These are phyloP conservation scores for Saimiri boliviensis DNA, from an alignment of 2,113 vertebrate genomes.

Conservation along the genomic window DNA sequence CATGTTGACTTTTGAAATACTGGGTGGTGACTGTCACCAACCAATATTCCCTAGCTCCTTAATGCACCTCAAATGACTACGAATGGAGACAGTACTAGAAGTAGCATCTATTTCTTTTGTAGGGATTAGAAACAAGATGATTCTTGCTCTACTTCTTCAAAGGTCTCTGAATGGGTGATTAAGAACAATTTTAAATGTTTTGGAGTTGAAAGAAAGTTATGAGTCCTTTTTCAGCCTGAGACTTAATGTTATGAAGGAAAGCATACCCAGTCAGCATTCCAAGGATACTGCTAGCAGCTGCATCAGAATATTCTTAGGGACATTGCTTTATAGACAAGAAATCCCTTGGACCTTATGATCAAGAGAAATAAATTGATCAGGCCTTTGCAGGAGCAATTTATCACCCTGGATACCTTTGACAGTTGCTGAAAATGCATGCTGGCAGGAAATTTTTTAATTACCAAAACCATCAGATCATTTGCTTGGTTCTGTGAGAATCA, in stretches of 20 bases:
- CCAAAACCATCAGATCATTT: constrained; percentile 63
- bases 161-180: background rate
- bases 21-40: background rate
- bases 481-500: constrained; percentile 55
- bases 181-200: constrained; percentile 36
- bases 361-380: constrained; percentile 50
- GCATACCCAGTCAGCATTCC: background rate
- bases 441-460: constrained; percentile 65
- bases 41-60: background rate
- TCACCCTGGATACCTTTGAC: constrained; percentile 35
- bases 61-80: background rate
- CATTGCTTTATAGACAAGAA: constrained; percentile 53
- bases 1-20: constrained; percentile 23
- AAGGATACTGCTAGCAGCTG: constrained; percentile 22
- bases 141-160: constrained; percentile 7
- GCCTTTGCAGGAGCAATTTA: background rate
- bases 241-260: background rate
- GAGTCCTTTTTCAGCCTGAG: background rate
- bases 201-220: constrained; percentile 21
- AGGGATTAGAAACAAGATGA: constrained; percentile 21
- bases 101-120: constrained; percentile 4
- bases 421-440: constrained; percentile 62
- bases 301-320: constrained; percentile 35
- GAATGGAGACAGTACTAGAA: background rate
- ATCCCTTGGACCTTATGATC: constrained; percentile 38